Conservation (phyloP, 2,113 vertebrate genomes). For the Actenoides lindsayi region DNA sequence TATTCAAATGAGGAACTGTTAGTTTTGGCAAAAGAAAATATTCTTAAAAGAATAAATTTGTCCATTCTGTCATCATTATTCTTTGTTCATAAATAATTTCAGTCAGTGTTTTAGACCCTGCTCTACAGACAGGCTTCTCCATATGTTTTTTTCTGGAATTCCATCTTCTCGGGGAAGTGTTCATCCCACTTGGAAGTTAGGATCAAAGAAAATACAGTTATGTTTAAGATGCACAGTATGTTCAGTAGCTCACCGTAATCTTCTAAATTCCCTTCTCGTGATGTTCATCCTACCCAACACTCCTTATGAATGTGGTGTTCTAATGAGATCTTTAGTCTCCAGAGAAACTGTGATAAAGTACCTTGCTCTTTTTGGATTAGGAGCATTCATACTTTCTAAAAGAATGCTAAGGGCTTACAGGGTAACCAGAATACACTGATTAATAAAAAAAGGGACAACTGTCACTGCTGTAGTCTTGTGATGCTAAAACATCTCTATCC, state of each 20-base stretch:
- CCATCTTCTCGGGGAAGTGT: neutral
- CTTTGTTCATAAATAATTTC: neutral
- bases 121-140: neutral
- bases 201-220: neutral
- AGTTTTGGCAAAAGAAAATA: neutral
- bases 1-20: neutral
- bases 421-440: neutral
- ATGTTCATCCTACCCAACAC: neutral
- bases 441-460: neutral
- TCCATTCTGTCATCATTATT: neutral
- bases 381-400: neutral
- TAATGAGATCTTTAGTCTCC: neutral
- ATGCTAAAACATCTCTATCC: neutral
- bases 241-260: neutral
- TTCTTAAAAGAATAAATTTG: neutral
- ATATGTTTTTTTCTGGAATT: slow-evolving; percentile 1
- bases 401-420: neutral
- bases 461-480: neutral
- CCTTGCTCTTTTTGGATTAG: neutral
- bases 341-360: neutral
- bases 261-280: neutral
- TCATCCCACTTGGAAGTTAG: neutral
- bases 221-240: neutral
- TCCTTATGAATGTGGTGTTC: fast-evolving
- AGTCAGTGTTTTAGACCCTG: neutral